phyloP scores from a whole-genome alignment of 1,140 invertebrate genomes.

The Archivesica marissinica region DNA sequence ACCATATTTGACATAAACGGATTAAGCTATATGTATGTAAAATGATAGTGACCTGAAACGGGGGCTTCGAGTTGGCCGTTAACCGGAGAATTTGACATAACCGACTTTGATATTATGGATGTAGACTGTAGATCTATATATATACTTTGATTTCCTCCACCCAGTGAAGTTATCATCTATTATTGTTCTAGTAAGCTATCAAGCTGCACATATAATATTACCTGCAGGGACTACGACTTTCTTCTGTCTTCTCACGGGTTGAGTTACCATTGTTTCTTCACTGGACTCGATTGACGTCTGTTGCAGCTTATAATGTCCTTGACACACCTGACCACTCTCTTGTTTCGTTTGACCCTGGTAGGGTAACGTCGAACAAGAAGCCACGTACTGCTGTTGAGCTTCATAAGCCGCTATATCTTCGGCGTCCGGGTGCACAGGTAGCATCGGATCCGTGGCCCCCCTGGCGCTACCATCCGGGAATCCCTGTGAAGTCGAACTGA shows the following conservation, averaged over 20 bases:
- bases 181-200: too few species aligned
- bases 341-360: neutral
- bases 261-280: neutral
- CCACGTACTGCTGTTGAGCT: slow-evolving; percentile 12
- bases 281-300: neutral
- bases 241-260: slow-evolving; percentile 10
- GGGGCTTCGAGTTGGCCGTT: too few species aligned
- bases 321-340: neutral
- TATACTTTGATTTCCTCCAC: too few species aligned
- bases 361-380: neutral
- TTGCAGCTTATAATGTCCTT: slow-evolving; percentile 26
- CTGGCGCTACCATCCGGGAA: neutral
- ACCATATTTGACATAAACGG: too few species aligned
- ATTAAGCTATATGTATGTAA: too few species aligned
- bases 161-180: too few species aligned
- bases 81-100: too few species aligned
- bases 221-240: slow-evolving; percentile 47
- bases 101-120: too few species aligned
- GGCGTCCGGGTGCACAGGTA: slow-evolving; percentile 4
- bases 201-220: too few species aligned
- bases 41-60: too few species aligned
- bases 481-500: neutral
- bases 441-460: slow-evolving; percentile 28
- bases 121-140: too few species aligned
- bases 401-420: slow-evolving; percentile 45